Base-by-base conservation (phyloP, 2,113 vertebrate genomes). In the Riparia riparia region DNA sequence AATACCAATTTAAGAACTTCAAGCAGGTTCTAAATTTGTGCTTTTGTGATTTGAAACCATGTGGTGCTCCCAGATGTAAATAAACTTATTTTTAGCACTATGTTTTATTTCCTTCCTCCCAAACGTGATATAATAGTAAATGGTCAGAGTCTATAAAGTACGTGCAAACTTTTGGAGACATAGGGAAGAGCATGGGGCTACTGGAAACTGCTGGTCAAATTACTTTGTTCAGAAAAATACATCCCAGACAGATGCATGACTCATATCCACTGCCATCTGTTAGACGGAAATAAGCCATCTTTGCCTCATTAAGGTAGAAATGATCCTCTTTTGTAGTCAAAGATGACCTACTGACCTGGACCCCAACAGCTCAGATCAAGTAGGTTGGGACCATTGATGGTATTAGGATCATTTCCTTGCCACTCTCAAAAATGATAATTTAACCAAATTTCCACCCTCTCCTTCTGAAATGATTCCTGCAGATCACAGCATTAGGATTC, bases 301-400 rank as follows among this genome's bases (percentile, higher is more conserved):
- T 96, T 95, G 66, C 47, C 89, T 96, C 72, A 89, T 94, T 96
- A 94, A 94, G 70, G 73, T 79, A 95, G 70, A 96, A 95, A 96
- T 65, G 5, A 96, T 96, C 88, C 83, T 87, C 78, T 93, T 95
- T 91, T 80, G 54, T 70, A 86, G 83, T 53, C 77, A 83, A 12
- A 86, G 89, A 82, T 84, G 93, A 96, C 88, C 93, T 87, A 68
- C 72, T 96, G 95, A 94, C 95, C 94, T 61, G 41, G 68, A 84
- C 78, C 68, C 57, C 89, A 90, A 82, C 60, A 90, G 66, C 34
- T 96, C 95, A 89, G 65, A 95, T 82, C 61, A 91, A 82, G 42
- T 57, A 81, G 12, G 37, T 17, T 74, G 29, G 72, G 50, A 64
- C 20, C 74, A 54, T 14, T 72, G 54, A 80, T 89, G 39, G 16